A percentile compares a stretch with the other conserved stretches of the same genome.
These are phyloP conservation scores for Pangasius macronema DNA, from an alignment of 2,797 vertebrate species.

Conservation along the genomic window DNA sequence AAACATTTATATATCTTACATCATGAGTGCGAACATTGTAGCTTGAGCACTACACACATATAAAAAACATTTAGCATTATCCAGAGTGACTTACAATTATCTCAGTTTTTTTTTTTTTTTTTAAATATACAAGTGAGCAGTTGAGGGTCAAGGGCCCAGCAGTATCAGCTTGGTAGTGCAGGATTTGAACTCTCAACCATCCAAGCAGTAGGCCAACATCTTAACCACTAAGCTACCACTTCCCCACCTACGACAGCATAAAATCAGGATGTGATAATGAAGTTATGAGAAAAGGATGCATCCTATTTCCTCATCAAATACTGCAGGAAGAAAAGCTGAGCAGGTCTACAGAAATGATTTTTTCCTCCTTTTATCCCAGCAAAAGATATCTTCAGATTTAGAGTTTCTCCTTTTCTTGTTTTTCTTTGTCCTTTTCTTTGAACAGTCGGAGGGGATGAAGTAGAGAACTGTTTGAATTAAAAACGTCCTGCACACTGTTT, in stretches of 20 bases:
- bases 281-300: background rate
- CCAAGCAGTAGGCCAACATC: no score
- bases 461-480: constrained; percentile 8
- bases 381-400: background rate
- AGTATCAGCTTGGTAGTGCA: no score
- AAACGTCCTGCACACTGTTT: constrained; percentile 3
- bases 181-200: no score
- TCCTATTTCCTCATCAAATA: background rate
- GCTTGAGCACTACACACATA: no score
- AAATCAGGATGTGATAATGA: background rate
- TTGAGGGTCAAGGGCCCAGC: no score
- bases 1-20: no score
- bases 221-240: no score
- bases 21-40: background rate
- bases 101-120: no score
- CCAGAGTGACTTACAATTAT: no score
- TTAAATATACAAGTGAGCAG: no score
- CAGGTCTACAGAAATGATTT: background rate
- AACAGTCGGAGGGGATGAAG: background rate
- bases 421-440: background rate
- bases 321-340: background rate
- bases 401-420: background rate
- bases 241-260: background rate
- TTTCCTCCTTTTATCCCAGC: background rate
- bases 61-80: no score